phyloP scores from a whole-genome alignment of 2,113 vertebrate species.

The Erythrocebus patas region DNA sequence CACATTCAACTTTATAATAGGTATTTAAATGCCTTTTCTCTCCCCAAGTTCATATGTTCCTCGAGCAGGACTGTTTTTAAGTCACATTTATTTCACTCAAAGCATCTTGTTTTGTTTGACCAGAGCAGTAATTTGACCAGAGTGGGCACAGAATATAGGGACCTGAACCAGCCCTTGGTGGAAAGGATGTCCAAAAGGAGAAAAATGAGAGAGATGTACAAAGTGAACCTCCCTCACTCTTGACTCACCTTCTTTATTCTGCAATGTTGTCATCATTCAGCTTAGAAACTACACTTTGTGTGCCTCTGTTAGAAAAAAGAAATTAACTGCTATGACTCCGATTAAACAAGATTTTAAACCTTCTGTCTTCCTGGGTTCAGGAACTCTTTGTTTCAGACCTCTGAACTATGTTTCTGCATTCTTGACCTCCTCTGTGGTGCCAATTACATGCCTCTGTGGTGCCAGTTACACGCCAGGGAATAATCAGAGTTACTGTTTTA shows the following conservation, averaged over 20 bases:
- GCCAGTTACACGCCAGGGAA: background rate
- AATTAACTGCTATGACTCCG: background rate
- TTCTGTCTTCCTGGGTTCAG: conserved; percentile 12
- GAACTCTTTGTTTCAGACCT: background rate
- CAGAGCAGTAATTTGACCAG: conserved; percentile 12
- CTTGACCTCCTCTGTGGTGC: background rate
- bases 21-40: conserved; percentile 38
- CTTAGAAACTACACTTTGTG: conserved; percentile 14
- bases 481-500: background rate
- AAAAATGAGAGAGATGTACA: background rate
- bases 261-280: conserved; percentile 58
- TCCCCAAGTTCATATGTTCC: background rate
- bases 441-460: background rate
- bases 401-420: background rate
- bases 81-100: conserved; percentile 9
- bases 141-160: background rate
- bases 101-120: background rate
- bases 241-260: conserved; percentile 67
- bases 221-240: background rate
- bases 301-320: conserved; percentile 52
- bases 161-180: background rate
- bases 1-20: conserved; percentile 26
- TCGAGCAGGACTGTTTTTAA: conserved; percentile 21
- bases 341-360: conserved; percentile 26
- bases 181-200: background rate